phyloP scores from a whole-genome alignment of 2,113 vertebrate genomes.

The Hoplias malabaricus region DNA sequence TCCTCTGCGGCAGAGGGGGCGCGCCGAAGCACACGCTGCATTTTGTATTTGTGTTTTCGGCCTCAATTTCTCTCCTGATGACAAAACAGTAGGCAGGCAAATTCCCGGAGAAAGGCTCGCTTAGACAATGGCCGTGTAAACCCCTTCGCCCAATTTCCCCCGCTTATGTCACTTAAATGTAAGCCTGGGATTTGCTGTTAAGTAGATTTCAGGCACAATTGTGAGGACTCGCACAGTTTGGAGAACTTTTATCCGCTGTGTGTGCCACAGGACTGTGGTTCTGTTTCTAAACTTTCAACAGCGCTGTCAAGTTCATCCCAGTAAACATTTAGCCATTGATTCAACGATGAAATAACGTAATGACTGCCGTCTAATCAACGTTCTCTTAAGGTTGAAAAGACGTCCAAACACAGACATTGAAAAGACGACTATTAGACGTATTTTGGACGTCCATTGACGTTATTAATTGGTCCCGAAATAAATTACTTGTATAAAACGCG shows the following conservation, averaged over 20 bases:
- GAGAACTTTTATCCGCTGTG: constrained; percentile 60
- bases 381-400: too few species aligned
- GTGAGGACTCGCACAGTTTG: constrained; percentile 66
- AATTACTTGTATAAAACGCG: too few species aligned
- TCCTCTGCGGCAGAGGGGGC: neutral
- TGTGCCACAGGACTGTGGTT: neutral
- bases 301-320: too few species aligned
- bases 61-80: constrained; percentile 53
- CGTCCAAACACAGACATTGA: too few species aligned
- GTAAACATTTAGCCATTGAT: too few species aligned
- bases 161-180: constrained; percentile 68
- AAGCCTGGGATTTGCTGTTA: constrained; percentile 69
- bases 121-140: constrained; percentile 66
- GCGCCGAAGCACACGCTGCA: neutral
- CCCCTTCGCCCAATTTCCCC: constrained; percentile 64
- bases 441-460: too few species aligned
- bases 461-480: too few species aligned
- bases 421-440: too few species aligned
- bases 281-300: too few species aligned
- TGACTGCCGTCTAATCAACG: too few species aligned
- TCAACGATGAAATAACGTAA: too few species aligned
- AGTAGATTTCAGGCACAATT: constrained; percentile 73
- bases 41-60: constrained; percentile 55
- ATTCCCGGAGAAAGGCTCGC: constrained; percentile 65
- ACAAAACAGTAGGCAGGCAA: constrained; percentile 55